Percentiles rank a stretch among this genome's conserved stretches.
These are phyloP conservation scores for Cerastoderma edule DNA, from an alignment of 2,888 invertebrate genomes.

Conservation along the genomic window DNA sequence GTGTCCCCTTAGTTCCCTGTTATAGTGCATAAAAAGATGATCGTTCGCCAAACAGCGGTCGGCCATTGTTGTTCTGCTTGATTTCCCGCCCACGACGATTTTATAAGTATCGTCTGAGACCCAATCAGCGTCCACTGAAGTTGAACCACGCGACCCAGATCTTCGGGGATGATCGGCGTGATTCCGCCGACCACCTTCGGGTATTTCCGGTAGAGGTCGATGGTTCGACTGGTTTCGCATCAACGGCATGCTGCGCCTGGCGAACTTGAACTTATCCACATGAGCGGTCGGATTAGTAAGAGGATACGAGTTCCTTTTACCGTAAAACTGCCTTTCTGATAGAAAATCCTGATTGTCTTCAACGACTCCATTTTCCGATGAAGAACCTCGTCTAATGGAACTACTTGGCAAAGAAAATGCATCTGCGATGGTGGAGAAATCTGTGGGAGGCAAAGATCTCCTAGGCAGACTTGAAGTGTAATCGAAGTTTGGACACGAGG, in stretches of 20 bases:
- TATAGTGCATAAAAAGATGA: slow-evolving; percentile 44
- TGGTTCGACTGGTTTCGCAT: neutral
- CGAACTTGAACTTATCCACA: slow-evolving; percentile 13
- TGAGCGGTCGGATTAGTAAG: neutral
- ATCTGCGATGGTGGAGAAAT: slow-evolving; percentile 12
- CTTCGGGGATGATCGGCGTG: too few relatives aligned
- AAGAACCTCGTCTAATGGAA: too few relatives aligned
- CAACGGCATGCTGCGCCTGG: slow-evolving; percentile 2
- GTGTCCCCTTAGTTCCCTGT: slow-evolving; percentile 25
- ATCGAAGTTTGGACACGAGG: slow-evolving; percentile 19
- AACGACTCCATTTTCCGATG: neutral
- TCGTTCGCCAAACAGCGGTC: slow-evolving; percentile 44
- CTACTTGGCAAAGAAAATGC: neutral
- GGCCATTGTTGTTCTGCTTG: slow-evolving; percentile 32
- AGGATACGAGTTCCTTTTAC: slow-evolving; percentile 9
- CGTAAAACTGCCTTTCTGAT: slow-evolving; percentile 3
- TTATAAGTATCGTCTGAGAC: slow-evolving; percentile 25
- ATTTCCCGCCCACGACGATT: slow-evolving; percentile 44
- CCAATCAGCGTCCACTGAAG: too few relatives aligned
- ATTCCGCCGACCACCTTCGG: too few relatives aligned
- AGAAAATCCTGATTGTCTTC: neutral
- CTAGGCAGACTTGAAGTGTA: neutral
- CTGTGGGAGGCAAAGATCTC: neutral
- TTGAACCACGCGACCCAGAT: too few relatives aligned
- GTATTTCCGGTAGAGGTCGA: slow-evolving; percentile 1